These are phyloP conservation scores for Onthophagus taurus DNA, from an alignment of 1,140 invertebrate species.

Conservation along the genomic window DNA sequence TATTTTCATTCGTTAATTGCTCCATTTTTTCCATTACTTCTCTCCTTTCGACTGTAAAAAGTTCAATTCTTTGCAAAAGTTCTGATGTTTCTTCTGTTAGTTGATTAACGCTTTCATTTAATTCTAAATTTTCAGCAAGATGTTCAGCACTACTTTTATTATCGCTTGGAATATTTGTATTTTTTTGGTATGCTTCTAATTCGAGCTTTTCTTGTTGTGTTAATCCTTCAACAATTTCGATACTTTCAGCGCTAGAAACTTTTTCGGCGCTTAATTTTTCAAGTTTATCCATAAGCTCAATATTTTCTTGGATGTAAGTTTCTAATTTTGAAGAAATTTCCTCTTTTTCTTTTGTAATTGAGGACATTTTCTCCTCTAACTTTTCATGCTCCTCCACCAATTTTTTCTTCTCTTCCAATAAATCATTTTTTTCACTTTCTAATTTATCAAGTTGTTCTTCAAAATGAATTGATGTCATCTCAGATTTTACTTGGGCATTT, in stretches of 20 bases:
- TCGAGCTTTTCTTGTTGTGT: slow-evolving; percentile 50
- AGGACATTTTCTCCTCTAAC: slow-evolving; percentile 42
- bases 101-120: slow-evolving; percentile 44
- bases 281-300: slow-evolving; percentile 54
- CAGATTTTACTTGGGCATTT: slow-evolving; percentile 52
- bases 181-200: slow-evolving; percentile 33
- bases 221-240: slow-evolving; percentile 56
- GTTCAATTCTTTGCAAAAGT: slow-evolving; percentile 54
- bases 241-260: slow-evolving; percentile 56
- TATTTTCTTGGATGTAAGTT: slow-evolving; percentile 54
- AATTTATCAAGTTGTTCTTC: slow-evolving; percentile 55
- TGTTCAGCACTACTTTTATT: slow-evolving; percentile 24
- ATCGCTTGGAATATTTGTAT: slow-evolving; percentile 22
- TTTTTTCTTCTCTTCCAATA: slow-evolving; percentile 42
- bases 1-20: slow-evolving; percentile 51
- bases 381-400: slow-evolving; percentile 45
- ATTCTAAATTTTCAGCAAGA: slow-evolving; percentile 26
- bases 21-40: slow-evolving; percentile 62
- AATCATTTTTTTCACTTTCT: slow-evolving; percentile 41
- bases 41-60: slow-evolving; percentile 51
- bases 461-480: slow-evolving; percentile 61
- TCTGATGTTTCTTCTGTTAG: slow-evolving; percentile 48
- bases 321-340: slow-evolving; percentile 48
- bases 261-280: slow-evolving; percentile 57
- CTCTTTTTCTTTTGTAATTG: slow-evolving; percentile 47